These are phyloP conservation scores for Neodiprion pinetum DNA, from an alignment of 1,140 invertebrate genomes.

Conservation along the genomic window DNA sequence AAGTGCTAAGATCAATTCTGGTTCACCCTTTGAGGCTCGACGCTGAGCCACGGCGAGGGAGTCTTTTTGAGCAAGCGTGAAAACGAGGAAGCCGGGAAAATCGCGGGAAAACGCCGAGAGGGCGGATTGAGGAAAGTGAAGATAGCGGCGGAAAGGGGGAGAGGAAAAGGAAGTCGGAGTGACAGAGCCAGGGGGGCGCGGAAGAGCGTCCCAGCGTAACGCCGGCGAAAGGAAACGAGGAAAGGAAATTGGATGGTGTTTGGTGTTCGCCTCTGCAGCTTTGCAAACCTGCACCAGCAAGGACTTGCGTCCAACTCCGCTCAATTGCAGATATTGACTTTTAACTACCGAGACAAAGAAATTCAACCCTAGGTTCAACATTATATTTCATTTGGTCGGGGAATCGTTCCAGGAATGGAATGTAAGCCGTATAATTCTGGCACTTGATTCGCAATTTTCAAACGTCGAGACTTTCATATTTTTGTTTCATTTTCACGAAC, in stretches of 20 bases:
- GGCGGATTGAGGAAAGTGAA: not conserved
- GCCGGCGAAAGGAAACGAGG: slow-evolving; percentile 1
- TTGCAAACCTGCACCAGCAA: not conserved
- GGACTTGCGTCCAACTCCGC: not conserved
- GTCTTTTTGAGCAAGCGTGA: not conserved
- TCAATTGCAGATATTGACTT: not conserved
- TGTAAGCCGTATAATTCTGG: no score
- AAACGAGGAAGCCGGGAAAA: not conserved
- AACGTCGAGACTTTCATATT: no score
- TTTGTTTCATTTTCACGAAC: no score
- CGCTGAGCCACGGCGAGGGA: no score
- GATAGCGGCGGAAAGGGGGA: not conserved
- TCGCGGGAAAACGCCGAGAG: not conserved
- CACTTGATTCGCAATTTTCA: no score
- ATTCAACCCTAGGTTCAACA: not conserved
- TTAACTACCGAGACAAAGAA: not conserved
- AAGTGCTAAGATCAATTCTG: not conserved
- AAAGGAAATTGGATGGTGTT: slow-evolving; percentile 5
- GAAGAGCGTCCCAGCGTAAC: no score
- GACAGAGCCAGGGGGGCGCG: not conserved
- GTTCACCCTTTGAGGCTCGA: not conserved
- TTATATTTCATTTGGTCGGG: no score
- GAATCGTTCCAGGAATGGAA: no score
- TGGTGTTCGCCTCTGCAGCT: not conserved
- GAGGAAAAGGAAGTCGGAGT: not conserved